Evolutionary conservation across 2,888 invertebrate genomes (phyloP).

Genomic region (Campoplex capitator): DNA sequence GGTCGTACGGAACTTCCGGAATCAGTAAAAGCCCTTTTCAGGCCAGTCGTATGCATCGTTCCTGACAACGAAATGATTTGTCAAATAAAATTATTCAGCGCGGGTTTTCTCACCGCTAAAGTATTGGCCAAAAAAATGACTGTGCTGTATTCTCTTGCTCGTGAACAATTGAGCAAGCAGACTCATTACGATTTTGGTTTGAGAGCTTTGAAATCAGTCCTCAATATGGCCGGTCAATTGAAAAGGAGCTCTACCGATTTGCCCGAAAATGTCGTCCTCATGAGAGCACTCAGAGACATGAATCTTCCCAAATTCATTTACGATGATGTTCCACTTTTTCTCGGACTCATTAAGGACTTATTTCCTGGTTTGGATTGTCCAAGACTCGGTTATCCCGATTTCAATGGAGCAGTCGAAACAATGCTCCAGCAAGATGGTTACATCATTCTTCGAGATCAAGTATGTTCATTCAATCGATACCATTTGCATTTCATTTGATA

Average conservation of each 20-base stretch:
- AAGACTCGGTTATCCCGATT: constrained; percentile 94
- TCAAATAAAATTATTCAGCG: constrained; percentile 95
- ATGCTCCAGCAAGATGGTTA: constrained; percentile 89
- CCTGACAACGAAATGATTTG: constrained; percentile 97
- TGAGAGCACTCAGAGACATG: constrained; percentile 96
- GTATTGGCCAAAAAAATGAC: constrained; percentile 97
- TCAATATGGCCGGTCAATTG: constrained; percentile 96
- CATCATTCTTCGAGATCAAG: constrained; percentile 89
- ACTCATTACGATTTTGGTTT: constrained; percentile 98
- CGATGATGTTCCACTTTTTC: constrained; percentile 95
- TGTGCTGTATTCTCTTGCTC: constrained; percentile 93
- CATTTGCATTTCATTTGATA: neutral
- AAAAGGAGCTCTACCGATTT: constrained; percentile 92
- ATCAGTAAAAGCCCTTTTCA: constrained; percentile 95
- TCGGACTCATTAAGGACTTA: constrained; percentile 94
- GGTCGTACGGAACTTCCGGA: constrained; percentile 96
- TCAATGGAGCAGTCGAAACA: constrained; percentile 91
- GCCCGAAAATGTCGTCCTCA: constrained; percentile 94
- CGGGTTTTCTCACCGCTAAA: constrained; percentile 96
- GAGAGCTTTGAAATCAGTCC: constrained; percentile 94
- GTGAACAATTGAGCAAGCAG: constrained; percentile 96
- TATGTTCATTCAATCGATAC: constrained; percentile 79
- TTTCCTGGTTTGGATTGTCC: constrained; percentile 97
- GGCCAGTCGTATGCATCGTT: constrained; percentile 96
- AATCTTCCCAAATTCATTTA: constrained; percentile 97